These are phyloP conservation scores for Agrotis exclamationis DNA, from an alignment of 2,888 invertebrate species.

Conservation along the genomic window DNA sequence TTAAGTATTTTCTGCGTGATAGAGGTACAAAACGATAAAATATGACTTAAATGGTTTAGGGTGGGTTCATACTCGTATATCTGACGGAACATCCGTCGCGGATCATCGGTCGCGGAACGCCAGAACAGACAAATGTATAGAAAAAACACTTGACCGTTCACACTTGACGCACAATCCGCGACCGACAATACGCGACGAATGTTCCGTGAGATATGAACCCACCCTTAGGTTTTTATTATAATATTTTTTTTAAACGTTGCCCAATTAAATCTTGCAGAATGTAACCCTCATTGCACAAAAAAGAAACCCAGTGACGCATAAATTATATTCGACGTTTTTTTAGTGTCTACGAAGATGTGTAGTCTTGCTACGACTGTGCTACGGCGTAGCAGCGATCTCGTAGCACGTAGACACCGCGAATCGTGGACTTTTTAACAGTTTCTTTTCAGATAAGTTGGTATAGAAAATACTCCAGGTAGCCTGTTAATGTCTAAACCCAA, in stretches of 20 bases:
- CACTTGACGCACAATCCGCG: too few relatives aligned
- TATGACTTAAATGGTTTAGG: background rate
- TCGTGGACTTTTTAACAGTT: background rate
- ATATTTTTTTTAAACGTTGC: too few relatives aligned
- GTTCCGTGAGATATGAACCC: too few relatives aligned
- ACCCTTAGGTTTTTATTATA: too few relatives aligned
- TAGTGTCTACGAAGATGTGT: slow-evolving; percentile 2
- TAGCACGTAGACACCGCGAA: slow-evolving; percentile 14
- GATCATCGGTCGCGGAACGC: too few relatives aligned
- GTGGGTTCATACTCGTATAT: too few relatives aligned
- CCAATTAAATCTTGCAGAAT: too few relatives aligned
- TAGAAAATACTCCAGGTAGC: accelerated
- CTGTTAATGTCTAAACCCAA: background rate
- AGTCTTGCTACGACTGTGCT: slow-evolving; percentile 10
- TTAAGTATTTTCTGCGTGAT: too few relatives aligned
- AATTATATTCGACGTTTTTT: background rate
- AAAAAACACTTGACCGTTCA: too few relatives aligned
- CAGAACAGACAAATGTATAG: too few relatives aligned
- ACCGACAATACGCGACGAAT: too few relatives aligned
- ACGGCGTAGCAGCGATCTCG: slow-evolving; percentile 9
- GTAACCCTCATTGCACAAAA: background rate
- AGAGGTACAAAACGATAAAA: background rate
- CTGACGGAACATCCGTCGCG: too few relatives aligned
- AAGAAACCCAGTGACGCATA: background rate
- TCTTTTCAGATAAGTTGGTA: slow-evolving; percentile 2